phyloP scores from a whole-genome alignment of 2,797 vertebrate species.

The Xyrichtys novacula region DNA sequence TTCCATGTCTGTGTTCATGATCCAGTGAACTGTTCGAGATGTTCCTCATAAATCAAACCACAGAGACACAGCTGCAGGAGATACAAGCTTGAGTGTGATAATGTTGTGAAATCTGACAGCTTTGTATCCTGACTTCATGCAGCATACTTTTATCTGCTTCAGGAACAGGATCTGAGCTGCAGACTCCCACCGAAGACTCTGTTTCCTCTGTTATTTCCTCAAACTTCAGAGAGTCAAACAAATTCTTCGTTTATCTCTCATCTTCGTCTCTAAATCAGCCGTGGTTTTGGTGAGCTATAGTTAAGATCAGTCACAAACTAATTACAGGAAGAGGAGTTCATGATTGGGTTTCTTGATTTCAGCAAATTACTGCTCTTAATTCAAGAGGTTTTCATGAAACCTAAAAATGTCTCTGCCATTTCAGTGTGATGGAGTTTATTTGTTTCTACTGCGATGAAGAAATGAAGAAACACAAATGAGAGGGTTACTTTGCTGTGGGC shows the following conservation, averaged over 20 bases:
- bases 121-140: neutral
- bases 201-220: neutral
- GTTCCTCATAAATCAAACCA: neutral
- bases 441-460: too few species aligned
- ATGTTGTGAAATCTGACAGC: slow-evolving; percentile 1
- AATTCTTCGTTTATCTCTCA: too few species aligned
- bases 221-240: too few species aligned
- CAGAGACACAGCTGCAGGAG: slow-evolving; percentile 18
- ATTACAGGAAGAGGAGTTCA: neutral
- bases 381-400: neutral
- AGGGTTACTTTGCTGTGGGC: too few species aligned
- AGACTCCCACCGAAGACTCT: neutral
- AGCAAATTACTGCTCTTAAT: neutral
- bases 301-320: neutral
- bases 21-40: neutral
- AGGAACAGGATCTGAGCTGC: neutral
- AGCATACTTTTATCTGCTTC: neutral
- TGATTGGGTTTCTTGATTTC: neutral
- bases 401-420: too few species aligned
- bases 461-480: too few species aligned
- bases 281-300: neutral
- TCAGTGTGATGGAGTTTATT: too few species aligned
- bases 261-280: neutral
- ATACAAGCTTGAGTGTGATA: neutral
- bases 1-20: too few species aligned